These are phyloP conservation scores for Pseudomyrmex gracilis DNA, from an alignment of 1,140 invertebrate species.

Conservation along the genomic window DNA sequence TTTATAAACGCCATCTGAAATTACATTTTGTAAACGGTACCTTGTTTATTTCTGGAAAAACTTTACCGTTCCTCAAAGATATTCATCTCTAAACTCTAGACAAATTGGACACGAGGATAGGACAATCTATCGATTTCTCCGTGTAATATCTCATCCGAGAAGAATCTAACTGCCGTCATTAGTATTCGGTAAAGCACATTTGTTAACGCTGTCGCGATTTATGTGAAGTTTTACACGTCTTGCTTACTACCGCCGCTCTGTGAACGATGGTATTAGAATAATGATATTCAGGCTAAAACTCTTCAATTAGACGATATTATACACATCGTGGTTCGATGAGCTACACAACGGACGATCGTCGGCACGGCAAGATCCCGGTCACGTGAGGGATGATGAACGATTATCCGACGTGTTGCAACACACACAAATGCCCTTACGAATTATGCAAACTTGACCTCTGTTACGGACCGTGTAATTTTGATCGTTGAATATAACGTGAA, in stretches of 20 bases:
- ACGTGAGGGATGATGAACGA: slow-evolving; percentile 18
- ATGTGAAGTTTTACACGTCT: slow-evolving; percentile 10
- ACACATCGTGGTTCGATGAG: slow-evolving; percentile 12
- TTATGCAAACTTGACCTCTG: slow-evolving; percentile 45
- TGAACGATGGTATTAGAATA: slow-evolving; percentile 22
- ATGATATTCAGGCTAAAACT: slow-evolving; percentile 23
- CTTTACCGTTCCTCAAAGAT: neutral
- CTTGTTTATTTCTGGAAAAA: too few species aligned
- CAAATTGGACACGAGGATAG: neutral
- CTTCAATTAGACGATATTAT: slow-evolving; percentile 51
- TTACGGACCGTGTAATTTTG: slow-evolving; percentile 24
- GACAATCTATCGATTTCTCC: neutral
- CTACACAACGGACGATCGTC: slow-evolving; percentile 10
- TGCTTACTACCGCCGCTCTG: neutral
- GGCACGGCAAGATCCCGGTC: neutral
- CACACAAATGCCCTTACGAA: neutral
- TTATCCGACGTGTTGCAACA: slow-evolving; percentile 17
- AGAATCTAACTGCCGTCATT: slow-evolving; percentile 8
- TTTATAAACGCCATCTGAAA: too few species aligned
- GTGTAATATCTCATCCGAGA: slow-evolving; percentile 15
- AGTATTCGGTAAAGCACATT: slow-evolving; percentile 23
- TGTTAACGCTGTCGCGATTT: slow-evolving; percentile 40
- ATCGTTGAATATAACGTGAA: slow-evolving; percentile 4
- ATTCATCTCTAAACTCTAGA: neutral
- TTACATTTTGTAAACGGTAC: too few species aligned